Conservation (phyloP, 2,113 vertebrate species). For the Erinaceus europaeus region DNA sequence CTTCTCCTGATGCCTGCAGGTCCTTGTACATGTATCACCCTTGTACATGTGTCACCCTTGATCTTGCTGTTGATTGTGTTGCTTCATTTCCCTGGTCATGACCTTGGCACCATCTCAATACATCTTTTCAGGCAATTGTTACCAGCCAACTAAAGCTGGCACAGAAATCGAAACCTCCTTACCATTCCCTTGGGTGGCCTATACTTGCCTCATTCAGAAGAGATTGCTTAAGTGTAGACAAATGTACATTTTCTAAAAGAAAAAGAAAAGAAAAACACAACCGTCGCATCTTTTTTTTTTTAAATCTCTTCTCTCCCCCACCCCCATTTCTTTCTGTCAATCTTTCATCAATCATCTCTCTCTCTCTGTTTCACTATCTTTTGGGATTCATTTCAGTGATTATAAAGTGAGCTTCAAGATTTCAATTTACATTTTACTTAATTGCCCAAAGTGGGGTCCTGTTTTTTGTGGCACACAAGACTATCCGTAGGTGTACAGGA, state of each 20-base stretch:
- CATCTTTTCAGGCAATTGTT: not conserved
- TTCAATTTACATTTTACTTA: too few relatives aligned
- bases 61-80: not conserved
- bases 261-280: too few relatives aligned
- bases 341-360: too few relatives aligned
- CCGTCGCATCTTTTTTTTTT: too few relatives aligned
- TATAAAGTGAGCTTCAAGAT: not conserved
- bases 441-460: not conserved
- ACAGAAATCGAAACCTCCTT: not conserved
- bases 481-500: not conserved
- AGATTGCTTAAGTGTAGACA: constrained; percentile 33
- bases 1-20: not conserved
- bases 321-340: too few relatives aligned
- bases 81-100: not conserved
- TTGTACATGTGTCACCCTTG: not conserved
- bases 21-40: not conserved
- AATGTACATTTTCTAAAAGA: not conserved
- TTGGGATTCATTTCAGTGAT: constrained; percentile 23
- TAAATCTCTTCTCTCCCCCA: too few relatives aligned
- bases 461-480: not conserved
- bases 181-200: not conserved
- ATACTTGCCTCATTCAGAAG: not conserved
- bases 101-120: not conserved
- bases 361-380: too few relatives aligned
- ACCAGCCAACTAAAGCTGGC: not conserved